Percentiles rank a stretch among this genome's conserved stretches.
These are phyloP conservation scores for Amblyopsis rosae DNA, from an alignment of 2,113 vertebrate species.

Conservation along the genomic window DNA sequence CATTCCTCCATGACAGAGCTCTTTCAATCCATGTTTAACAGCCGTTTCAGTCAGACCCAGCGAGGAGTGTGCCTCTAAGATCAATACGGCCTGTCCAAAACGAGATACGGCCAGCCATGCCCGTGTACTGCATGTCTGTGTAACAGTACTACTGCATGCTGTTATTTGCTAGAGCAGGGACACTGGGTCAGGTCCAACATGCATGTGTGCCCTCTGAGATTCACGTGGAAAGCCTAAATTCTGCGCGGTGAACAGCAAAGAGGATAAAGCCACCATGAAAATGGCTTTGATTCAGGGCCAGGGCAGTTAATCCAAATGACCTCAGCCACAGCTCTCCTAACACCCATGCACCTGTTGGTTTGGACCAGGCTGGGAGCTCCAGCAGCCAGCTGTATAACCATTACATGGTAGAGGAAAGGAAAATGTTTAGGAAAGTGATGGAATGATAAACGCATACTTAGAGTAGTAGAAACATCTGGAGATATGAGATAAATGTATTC, in stretches of 20 bases:
- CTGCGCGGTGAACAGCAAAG: constrained; percentile 34
- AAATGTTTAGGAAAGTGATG: constrained; percentile 17
- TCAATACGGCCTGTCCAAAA: no score
- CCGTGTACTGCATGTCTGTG: no score
- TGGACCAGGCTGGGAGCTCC: constrained; percentile 31
- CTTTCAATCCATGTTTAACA: no score
- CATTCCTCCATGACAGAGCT: no score
- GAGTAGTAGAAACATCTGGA: not conserved
- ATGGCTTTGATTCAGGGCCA: constrained; percentile 39
- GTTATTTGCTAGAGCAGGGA: not conserved
- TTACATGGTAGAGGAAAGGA: constrained; percentile 17
- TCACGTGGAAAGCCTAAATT: constrained; percentile 34
- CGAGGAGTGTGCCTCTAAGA: no score
- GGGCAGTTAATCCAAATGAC: constrained; percentile 67
- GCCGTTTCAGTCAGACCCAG: no score
- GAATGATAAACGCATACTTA: constrained; percentile 12
- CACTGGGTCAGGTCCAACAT: constrained; percentile 1
- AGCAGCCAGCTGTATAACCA: constrained; percentile 25
- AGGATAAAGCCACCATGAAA: constrained; percentile 56
- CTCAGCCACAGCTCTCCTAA: constrained; percentile 50
- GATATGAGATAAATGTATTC: not conserved
- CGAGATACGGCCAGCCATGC: no score
- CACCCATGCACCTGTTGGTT: constrained; percentile 63
- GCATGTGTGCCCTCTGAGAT: constrained; percentile 9
- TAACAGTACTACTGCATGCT: no score